These are phyloP conservation scores for Cynocephalus volans DNA, from an alignment of 2,113 vertebrate species.

Conservation along the genomic window DNA sequence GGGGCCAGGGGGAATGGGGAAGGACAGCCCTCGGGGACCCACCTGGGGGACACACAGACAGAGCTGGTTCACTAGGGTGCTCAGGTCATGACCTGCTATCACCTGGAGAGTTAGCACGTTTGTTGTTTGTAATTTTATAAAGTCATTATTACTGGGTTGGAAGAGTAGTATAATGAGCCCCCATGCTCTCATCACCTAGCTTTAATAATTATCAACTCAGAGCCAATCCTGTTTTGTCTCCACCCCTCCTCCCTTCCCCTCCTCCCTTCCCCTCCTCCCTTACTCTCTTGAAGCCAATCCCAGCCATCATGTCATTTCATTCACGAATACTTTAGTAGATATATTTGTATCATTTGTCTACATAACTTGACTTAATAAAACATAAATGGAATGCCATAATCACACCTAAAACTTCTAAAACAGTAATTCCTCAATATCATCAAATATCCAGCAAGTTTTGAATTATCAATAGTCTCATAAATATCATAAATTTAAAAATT, in stretches of 20 bases:
- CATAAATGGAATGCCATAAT: background rate
- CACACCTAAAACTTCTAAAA: background rate
- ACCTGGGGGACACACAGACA: background rate
- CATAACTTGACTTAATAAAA: background rate
- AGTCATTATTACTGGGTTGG: background rate
- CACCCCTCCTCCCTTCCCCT: background rate
- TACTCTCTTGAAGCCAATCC: background rate
- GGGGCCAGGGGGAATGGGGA: accelerated
- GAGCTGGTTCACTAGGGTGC: background rate
- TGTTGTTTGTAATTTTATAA: background rate
- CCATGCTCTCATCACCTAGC: background rate
- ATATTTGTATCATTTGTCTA: background rate
- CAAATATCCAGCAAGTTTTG: background rate
- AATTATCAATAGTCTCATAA: background rate
- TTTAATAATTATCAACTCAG: background rate
- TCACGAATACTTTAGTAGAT: background rate
- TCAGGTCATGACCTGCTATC: background rate
- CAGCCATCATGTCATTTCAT: background rate
- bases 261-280: background rate
- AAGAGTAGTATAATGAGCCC: background rate
- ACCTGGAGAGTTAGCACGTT: background rate
- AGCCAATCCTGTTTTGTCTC: background rate
- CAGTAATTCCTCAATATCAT: background rate
- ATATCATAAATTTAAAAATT: background rate
- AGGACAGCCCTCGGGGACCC: background rate